Percentiles rank a stretch among this genome's conserved stretches.
Evolutionary conservation across 2,113 vertebrate species (phyloP).

Genomic region (Ornithorhynchus anatinus): DNA sequence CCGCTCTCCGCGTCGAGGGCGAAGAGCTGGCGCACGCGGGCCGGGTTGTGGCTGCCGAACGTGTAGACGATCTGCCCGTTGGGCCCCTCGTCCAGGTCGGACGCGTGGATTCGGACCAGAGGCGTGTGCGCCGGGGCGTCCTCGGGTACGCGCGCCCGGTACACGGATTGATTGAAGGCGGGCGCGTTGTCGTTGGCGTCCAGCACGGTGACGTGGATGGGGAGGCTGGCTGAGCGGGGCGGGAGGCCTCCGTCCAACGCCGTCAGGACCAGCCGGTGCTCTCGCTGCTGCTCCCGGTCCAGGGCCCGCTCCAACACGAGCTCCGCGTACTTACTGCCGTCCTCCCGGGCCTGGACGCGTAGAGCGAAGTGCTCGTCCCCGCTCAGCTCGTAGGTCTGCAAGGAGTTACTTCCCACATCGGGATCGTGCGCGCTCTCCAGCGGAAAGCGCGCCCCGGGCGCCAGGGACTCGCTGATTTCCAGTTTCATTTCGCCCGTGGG

Average conservation of each 20-base stretch:
- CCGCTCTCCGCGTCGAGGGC: conserved; percentile 66
- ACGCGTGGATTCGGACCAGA: conserved; percentile 63
- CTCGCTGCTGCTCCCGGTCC: conserved; percentile 70
- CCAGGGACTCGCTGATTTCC: conserved; percentile 77
- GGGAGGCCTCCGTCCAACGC: conserved; percentile 75
- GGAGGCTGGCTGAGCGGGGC: conserved; percentile 60
- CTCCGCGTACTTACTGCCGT: conserved; percentile 75
- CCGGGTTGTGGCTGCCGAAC: conserved; percentile 73
- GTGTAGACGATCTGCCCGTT: conserved; percentile 78
- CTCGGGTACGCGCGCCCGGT: conserved; percentile 69
- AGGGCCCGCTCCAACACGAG: conserved; percentile 71
- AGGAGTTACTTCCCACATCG: conserved; percentile 79
- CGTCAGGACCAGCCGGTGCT: conserved; percentile 65
- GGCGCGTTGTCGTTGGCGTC: conserved; percentile 76
- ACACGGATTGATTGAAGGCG: conserved; percentile 73
- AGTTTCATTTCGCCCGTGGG: conserved; percentile 67
- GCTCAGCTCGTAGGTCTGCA: conserved; percentile 79
- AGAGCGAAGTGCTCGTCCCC: conserved; percentile 73
- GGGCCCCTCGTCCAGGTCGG: conserved; percentile 77
- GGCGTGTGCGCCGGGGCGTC: conserved; percentile 56
- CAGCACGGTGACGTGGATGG: conserved; percentile 65
- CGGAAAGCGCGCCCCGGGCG: conserved; percentile 73
- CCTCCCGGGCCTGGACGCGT: conserved; percentile 71
- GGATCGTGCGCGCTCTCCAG: conserved; percentile 81
- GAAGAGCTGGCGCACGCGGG: conserved; percentile 70